These are phyloP conservation scores for Bhutanitis thaidina DNA, from an alignment of 2,888 invertebrate species.

Conservation along the genomic window DNA sequence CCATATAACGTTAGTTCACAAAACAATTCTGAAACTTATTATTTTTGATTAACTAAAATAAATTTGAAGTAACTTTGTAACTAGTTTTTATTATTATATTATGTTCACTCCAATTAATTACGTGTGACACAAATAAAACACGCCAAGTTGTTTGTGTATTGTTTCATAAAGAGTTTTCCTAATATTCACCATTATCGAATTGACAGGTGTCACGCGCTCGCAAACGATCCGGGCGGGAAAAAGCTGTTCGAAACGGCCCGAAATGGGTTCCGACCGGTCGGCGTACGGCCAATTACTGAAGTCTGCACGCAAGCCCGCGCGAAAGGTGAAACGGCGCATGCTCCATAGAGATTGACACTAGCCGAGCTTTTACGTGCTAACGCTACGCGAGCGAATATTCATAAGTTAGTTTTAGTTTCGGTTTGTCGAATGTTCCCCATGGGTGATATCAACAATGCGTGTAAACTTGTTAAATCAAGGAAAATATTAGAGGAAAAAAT, in stretches of 20 bases:
- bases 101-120: constrained; percentile 15
- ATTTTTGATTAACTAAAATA: constrained; percentile 3
- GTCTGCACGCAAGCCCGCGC: constrained; percentile 53
- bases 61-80: constrained; percentile 6
- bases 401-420: constrained; percentile 71
- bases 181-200: constrained; percentile 31
- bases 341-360: constrained; percentile 59
- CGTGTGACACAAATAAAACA: constrained; percentile 5
- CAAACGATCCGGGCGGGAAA: constrained; percentile 31
- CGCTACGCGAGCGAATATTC: constrained; percentile 55
- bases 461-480: constrained; percentile 33
- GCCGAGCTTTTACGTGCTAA: constrained; percentile 46
- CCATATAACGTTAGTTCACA: constrained; percentile 21
- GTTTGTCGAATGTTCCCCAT: constrained; percentile 52
- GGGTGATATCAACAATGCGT: constrained; percentile 28
- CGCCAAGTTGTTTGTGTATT: constrained; percentile 1
- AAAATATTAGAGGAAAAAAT: not conserved
- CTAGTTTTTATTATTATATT: constrained; percentile 15
- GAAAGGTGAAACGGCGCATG: constrained; percentile 55
- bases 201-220: constrained; percentile 38
- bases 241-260: constrained; percentile 26
- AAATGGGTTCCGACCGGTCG: constrained; percentile 41
- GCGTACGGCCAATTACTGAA: constrained; percentile 70
- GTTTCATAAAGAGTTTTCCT: constrained; percentile 22
- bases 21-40: constrained; percentile 10